Conservation (phyloP, 1,140 invertebrate genomes). For the Papilio aristodemus region DNA sequence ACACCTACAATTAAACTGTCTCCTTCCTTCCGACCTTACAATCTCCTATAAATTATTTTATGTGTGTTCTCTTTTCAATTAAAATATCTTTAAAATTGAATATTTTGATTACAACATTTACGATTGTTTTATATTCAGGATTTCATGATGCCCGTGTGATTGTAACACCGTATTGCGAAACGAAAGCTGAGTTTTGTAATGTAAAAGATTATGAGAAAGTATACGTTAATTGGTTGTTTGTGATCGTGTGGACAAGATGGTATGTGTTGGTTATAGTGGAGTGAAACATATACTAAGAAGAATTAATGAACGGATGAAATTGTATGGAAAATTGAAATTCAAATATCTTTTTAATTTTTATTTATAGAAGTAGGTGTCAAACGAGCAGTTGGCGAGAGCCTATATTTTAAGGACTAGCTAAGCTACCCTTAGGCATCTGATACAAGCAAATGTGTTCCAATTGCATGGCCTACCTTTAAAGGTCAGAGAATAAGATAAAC, state of each 20-base stretch:
- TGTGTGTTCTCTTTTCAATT: slow-evolving; percentile 37
- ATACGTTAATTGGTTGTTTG: slow-evolving; percentile 3
- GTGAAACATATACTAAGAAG: no score
- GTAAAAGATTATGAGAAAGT: background rate
- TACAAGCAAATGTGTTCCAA: no score
- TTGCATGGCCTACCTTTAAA: no score
- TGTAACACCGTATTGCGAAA: slow-evolving; percentile 10
- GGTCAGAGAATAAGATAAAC: no score
- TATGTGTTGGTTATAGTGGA: background rate
- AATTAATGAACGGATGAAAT: no score
- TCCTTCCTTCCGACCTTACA: slow-evolving; percentile 56
- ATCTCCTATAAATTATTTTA: slow-evolving; percentile 36
- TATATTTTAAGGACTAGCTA: no score
- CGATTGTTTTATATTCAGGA: slow-evolving; percentile 10
- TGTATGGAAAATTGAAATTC: background rate
- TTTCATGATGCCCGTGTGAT: slow-evolving; percentile 11
- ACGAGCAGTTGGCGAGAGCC: no score
- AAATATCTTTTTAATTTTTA: no score
- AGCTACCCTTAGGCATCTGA: no score
- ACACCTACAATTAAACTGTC: slow-evolving; percentile 45
- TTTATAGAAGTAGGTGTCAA: no score
- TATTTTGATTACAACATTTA: slow-evolving; percentile 13
- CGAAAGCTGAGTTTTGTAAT: slow-evolving; percentile 10
- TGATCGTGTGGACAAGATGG: background rate
- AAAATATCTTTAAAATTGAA: background rate